Conservation (phyloP, 2,888 invertebrate species). For the Amblyjoppa fuscipennis region DNA sequence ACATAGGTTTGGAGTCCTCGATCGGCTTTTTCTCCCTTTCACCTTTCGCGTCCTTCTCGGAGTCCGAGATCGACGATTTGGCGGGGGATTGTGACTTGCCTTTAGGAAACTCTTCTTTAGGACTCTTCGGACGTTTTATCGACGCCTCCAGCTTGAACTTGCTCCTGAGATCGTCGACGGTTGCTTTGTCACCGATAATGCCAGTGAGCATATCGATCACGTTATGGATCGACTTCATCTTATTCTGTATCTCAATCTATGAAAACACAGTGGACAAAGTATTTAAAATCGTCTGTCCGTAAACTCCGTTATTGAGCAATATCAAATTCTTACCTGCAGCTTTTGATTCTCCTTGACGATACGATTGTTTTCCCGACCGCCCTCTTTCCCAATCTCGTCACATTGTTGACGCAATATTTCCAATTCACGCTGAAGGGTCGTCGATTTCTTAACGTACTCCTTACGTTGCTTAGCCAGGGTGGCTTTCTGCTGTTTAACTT, state of each 20-base stretch:
- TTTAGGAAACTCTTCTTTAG: slow-evolving; percentile 82
- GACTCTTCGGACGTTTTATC: slow-evolving; percentile 80
- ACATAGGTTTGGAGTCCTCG: slow-evolving; percentile 85
- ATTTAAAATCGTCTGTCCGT: neutral
- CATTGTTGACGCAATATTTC: slow-evolving; percentile 92
- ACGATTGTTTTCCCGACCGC: slow-evolving; percentile 91
- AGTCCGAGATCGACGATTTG: slow-evolving; percentile 76
- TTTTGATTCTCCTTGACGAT: slow-evolving; percentile 94
- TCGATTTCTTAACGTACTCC: slow-evolving; percentile 92
- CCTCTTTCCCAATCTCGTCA: slow-evolving; percentile 91
- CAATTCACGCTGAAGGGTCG: slow-evolving; percentile 91
- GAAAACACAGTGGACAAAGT: slow-evolving; percentile 59
- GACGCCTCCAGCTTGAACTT: slow-evolving; percentile 80
- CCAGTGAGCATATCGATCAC: slow-evolving; percentile 95
- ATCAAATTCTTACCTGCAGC: slow-evolving; percentile 89
- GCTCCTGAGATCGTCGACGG: slow-evolving; percentile 83
- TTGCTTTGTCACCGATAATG: slow-evolving; percentile 91
- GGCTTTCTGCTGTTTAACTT: slow-evolving; percentile 93
- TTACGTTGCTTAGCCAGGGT: slow-evolving; percentile 92
- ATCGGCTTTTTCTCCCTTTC: slow-evolving; percentile 77
- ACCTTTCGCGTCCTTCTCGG: slow-evolving; percentile 79
- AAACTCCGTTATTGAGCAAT: neutral
- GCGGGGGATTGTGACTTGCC: slow-evolving; percentile 79
- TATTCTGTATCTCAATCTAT: slow-evolving; percentile 92
- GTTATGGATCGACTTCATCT: slow-evolving; percentile 93